Base-by-base conservation (phyloP, 1,140 invertebrate genomes). In the Bombus polaris region DNA sequence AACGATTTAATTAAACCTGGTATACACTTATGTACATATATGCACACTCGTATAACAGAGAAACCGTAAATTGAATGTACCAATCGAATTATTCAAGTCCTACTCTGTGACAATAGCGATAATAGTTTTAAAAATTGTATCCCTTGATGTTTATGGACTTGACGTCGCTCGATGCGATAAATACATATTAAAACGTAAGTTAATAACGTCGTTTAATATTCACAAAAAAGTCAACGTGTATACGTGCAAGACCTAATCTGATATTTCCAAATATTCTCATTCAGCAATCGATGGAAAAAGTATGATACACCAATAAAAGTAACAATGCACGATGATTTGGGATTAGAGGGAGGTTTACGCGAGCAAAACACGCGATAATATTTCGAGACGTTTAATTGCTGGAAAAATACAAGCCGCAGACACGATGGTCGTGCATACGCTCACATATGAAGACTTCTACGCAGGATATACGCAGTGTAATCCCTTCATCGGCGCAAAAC, bases 401-500 rank as follows among this genome's bases (percentile, higher is more conserved):
- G 76, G 37, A 85, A 85, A 57, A 72, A n/a, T 37, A 68, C 73
- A 37, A 32, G 22, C 72, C 62, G 32, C 44, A 32, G 68, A 79
- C 70, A 53, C 62, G 44, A 74, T 57, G 44, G 25, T 39, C 53
- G 57, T 57, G 59, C 59, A 59, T 47, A 87, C 84, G 42, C 66
- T 44, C 85, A 80, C 86, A 68, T 37, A 75, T 47, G 59, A 82
- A 75, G 70, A 81, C 80, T 83, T 76, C 65, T 66, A 87, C 65
- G 66, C 85, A 87, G 84, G 88, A 83, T 90, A 85, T 80, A 89
- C 88, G 88, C 88, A 85, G 85, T 76, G 83, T 90, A 90, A 91
- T 91, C 87, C 87, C 87, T 91, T 91, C 90, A 90, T 91, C 90
- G 89, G 79, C 85, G 81, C 90, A 90, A 90, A 91, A 89, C 87